These are phyloP conservation scores for Chrysemys picta DNA, from an alignment of 2,113 vertebrate species.

Conservation along the genomic window DNA sequence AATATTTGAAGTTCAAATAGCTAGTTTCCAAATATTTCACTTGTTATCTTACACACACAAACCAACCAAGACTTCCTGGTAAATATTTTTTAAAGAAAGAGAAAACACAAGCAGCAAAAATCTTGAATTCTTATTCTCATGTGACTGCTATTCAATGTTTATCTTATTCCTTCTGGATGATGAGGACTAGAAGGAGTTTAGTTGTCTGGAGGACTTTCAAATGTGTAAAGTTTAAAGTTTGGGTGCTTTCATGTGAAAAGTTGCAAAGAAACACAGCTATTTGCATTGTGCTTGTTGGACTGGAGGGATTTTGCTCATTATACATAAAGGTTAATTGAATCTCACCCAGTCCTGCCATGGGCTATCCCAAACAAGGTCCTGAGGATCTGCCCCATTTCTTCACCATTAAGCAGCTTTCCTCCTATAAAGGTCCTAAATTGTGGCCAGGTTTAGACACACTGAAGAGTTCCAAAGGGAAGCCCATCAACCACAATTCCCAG, in stretches of 20 bases:
- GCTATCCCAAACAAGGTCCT: neutral
- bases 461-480: neutral
- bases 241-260: neutral
- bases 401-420: neutral
- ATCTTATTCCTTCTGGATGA: neutral
- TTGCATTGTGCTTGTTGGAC: neutral
- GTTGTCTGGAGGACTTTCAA: conserved; percentile 9
- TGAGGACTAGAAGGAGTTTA: neutral
- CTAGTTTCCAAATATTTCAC: neutral
- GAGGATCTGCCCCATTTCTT: conserved; percentile 28
- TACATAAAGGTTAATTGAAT: neutral
- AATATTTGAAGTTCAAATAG: neutral
- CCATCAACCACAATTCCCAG: neutral
- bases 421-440: neutral
- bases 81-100: neutral
- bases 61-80: neutral
- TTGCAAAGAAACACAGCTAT: conserved; percentile 4
- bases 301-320: neutral
- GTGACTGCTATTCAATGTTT: neutral
- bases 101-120: neutral
- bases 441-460: neutral
- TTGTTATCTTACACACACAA: neutral
- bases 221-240: neutral
- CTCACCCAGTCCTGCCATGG: neutral
- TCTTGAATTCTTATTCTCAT: neutral